These are phyloP conservation scores for Cynoglossus semilaevis DNA, from an alignment of 2,113 vertebrate species.

Conservation along the genomic window DNA sequence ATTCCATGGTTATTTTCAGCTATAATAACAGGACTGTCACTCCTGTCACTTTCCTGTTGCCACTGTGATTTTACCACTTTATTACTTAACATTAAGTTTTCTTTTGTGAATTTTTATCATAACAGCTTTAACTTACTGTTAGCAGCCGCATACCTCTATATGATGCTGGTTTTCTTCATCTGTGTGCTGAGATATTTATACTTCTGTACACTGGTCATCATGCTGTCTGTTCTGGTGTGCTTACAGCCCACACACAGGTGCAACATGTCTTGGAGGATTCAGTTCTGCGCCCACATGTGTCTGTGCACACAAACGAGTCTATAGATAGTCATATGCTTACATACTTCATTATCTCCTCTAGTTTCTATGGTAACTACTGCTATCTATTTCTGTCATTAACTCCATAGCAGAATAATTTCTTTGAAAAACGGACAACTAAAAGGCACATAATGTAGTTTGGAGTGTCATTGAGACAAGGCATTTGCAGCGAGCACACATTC, in stretches of 20 bases:
- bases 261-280: conserved; percentile 44
- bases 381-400: conserved; percentile 49
- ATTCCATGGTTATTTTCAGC: no score
- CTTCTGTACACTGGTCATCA: conserved; percentile 30
- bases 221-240: conserved; percentile 34
- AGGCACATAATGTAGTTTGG: conserved; percentile 41
- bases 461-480: conserved; percentile 18
- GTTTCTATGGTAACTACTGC: conserved; percentile 63
- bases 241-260: conserved; percentile 62
- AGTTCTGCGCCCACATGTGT: conserved; percentile 9
- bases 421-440: conserved; percentile 41
- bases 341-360: conserved; percentile 52
- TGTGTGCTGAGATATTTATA: conserved; percentile 50
- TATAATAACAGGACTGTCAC: no score
- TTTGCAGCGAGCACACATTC: conserved; percentile 5
- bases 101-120: no score
- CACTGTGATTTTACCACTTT: no score
- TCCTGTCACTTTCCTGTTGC: no score
- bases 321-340: conserved; percentile 65
- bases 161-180: no score
- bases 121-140: no score
- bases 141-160: no score
- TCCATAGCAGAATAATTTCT: conserved; percentile 50
- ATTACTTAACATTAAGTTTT: no score
- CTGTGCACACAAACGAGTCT: conserved; percentile 29